phyloP scores from a whole-genome alignment of 64 coral and sea anemone species.

The Actinia tenebrosa region DNA sequence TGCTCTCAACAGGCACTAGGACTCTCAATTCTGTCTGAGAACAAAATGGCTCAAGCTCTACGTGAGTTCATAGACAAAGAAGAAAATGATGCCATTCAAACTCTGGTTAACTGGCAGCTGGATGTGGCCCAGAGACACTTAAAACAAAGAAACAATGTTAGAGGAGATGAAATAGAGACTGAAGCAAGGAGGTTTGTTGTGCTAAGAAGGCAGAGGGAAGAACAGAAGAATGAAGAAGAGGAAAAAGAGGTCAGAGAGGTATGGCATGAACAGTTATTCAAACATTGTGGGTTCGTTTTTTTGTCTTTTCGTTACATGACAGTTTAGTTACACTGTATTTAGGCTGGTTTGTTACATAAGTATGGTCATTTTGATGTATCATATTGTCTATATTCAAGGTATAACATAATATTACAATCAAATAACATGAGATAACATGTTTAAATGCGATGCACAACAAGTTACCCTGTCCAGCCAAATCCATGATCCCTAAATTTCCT shows the following conservation, averaged over 20 bases:
- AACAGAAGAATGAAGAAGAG: slow-evolving; percentile 43
- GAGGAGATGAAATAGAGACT: slow-evolving; percentile 70
- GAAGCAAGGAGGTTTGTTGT: slow-evolving; percentile 64
- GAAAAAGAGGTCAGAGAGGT: slow-evolving; percentile 65
- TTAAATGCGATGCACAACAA: too few species aligned
- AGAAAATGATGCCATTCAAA: slow-evolving; percentile 87
- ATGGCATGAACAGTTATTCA: neutral
- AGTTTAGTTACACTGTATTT: too few species aligned
- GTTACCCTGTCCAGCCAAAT: too few species aligned
- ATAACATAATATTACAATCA: too few species aligned
- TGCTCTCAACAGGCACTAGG: slow-evolving; percentile 57
- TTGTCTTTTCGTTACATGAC: too few species aligned
- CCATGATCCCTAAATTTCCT: too few species aligned
- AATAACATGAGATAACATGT: too few species aligned
- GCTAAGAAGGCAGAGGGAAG: slow-evolving; percentile 46
- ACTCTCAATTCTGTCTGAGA: slow-evolving; percentile 76
- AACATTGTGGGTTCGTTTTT: too few species aligned
- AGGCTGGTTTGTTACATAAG: too few species aligned
- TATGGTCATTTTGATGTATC: too few species aligned
- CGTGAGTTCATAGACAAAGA: slow-evolving; percentile 97
- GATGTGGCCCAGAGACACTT: slow-evolving; percentile 75
- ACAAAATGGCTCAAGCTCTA: slow-evolving; percentile 87
- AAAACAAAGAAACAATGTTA: slow-evolving; percentile 56
- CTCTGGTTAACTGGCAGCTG: slow-evolving; percentile 87
- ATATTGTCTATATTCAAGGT: too few species aligned